phyloP scores from a whole-genome alignment of 37 sponge, comb jelly and placozoan genomes.

The Beroe forskalii region DNA sequence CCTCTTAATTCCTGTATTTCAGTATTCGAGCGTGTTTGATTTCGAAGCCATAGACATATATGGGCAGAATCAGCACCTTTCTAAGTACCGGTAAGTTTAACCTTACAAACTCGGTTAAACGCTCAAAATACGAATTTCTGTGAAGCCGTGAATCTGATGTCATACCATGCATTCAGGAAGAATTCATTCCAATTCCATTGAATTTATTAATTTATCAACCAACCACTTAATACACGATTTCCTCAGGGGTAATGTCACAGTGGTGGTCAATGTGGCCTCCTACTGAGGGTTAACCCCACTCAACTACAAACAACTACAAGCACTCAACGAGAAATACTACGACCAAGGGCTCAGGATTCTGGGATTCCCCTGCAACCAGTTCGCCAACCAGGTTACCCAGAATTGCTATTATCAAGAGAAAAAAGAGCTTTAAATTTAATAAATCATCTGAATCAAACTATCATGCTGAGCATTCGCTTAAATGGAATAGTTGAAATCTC shows the following conservation, averaged over 20 bases:
- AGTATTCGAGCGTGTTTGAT: conserved; percentile 44
- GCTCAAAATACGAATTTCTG: too few species aligned
- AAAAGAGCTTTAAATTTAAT: too few species aligned
- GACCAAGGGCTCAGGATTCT: conserved; percentile 73
- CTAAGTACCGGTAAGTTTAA: conserved; percentile 2
- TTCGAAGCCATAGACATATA: conserved; percentile 8
- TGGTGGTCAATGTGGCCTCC: conserved; percentile 93
- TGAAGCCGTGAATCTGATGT: too few species aligned
- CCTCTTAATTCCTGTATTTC: too few species aligned
- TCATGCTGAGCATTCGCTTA: too few species aligned
- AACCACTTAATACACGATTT: too few species aligned
- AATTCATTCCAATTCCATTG: too few species aligned
- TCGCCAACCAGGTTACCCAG: conserved; percentile 81
- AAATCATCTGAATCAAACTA: too few species aligned
- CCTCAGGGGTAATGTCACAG: conserved; percentile 68
- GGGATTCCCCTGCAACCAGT: conserved; percentile 93
- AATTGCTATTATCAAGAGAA: too few species aligned
- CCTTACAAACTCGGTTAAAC: too few species aligned
- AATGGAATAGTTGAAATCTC: too few species aligned
- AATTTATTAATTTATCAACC: too few species aligned
- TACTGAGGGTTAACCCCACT: conserved; percentile 85
- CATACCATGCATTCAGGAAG: neutral
- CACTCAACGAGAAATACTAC: conserved; percentile 72
- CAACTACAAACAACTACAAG: conserved; percentile 79
- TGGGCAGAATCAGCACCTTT: neutral